phyloP scores from a whole-genome alignment of 2,888 invertebrate species.

The Pollenia griseotomentosa region DNA sequence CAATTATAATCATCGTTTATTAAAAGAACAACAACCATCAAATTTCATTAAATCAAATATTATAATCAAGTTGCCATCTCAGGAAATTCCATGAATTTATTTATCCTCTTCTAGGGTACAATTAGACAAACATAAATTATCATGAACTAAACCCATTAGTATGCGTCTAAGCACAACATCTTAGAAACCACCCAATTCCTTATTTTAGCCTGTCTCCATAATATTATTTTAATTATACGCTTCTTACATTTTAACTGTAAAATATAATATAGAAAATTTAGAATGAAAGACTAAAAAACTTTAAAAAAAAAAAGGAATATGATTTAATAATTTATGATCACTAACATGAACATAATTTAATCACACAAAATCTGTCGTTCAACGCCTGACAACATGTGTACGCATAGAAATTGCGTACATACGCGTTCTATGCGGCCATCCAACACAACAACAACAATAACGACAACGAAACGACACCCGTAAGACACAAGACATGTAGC shows the following conservation, averaged over 20 bases:
- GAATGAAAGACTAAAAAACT: slow-evolving; percentile 10
- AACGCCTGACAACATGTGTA: slow-evolving; percentile 65
- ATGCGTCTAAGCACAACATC: slow-evolving; percentile 4
- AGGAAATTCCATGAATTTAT: slow-evolving; percentile 6
- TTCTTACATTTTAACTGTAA: slow-evolving; percentile 58
- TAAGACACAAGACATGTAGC: background rate
- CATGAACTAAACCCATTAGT: background rate
- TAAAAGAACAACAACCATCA: too few species aligned
- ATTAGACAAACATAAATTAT: slow-evolving; percentile 38
- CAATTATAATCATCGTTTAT: too few species aligned
- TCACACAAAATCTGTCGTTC: slow-evolving; percentile 65
- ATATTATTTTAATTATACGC: slow-evolving; percentile 57
- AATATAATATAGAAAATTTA: slow-evolving; percentile 24
- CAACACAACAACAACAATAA: background rate
- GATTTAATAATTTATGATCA: slow-evolving; percentile 65
- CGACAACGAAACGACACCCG: background rate
- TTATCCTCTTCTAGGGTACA: slow-evolving; percentile 15
- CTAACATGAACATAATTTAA: slow-evolving; percentile 65
- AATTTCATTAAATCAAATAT: background rate
- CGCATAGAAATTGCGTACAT: slow-evolving; percentile 33
- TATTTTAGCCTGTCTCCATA: slow-evolving; percentile 7
- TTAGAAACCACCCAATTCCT: slow-evolving; percentile 27
- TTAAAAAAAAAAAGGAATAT: background rate
- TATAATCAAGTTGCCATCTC: background rate
- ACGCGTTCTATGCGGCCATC: slow-evolving; percentile 20